Percentiles rank a stretch among this genome's conserved stretches.
These are phyloP conservation scores for Caenorhabditis latens DNA, from an alignment of 1,140 invertebrate genomes.

Conservation along the genomic window DNA sequence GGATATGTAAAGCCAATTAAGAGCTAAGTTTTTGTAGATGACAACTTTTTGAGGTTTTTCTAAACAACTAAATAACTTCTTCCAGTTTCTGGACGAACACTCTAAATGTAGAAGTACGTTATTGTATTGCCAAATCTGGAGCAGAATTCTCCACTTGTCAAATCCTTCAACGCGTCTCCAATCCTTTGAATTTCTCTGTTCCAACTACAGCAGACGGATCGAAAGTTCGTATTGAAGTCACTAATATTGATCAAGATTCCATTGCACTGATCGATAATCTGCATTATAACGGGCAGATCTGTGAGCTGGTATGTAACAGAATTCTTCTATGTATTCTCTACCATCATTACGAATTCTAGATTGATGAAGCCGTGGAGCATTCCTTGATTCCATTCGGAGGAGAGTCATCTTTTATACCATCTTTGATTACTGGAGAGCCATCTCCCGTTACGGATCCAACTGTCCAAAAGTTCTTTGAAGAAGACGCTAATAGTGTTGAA, in stretches of 20 bases:
- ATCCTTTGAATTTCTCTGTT: slow-evolving; percentile 59
- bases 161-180: slow-evolving; percentile 27
- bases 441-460: background rate
- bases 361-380: background rate
- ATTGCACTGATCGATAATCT: slow-evolving; percentile 64
- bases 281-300: slow-evolving; percentile 63
- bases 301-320: slow-evolving; percentile 55
- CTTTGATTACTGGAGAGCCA: background rate
- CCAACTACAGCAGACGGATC: slow-evolving; percentile 53
- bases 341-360: background rate
- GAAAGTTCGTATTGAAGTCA: slow-evolving; percentile 55
- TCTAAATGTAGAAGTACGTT: background rate
- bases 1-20: too few species aligned
- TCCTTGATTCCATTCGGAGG: background rate
- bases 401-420: background rate
- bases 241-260: slow-evolving; percentile 37
- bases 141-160: slow-evolving; percentile 3
- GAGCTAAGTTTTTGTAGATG: too few species aligned
- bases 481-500: background rate
- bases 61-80: background rate
- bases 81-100: slow-evolving; percentile 58
- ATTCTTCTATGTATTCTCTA: background rate
- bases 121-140: background rate
- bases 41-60: too few species aligned
- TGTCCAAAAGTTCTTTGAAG: slow-evolving; percentile 38